Conservation (phyloP, 2,888 invertebrate genomes). For the Branchellion lobata region DNA sequence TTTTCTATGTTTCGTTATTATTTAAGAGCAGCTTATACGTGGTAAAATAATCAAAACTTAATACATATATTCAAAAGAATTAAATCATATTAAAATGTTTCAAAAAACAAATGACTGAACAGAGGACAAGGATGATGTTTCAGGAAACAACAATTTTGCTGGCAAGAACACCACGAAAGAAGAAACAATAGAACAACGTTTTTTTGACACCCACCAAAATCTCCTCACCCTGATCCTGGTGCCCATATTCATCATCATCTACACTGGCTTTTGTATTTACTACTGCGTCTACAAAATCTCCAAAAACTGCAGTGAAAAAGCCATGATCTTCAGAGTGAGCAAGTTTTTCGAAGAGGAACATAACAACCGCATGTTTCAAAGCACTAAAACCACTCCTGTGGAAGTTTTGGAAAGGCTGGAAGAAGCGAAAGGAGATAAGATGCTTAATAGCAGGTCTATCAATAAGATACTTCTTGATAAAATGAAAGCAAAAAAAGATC, state of each 20-base stretch:
- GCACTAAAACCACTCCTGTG: background rate
- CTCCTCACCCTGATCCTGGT: conserved; percentile 9
- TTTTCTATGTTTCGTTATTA: too few relatives aligned
- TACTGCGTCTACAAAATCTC: conserved; percentile 29
- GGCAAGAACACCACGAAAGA: background rate
- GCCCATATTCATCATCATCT: conserved; percentile 9
- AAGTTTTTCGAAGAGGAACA: background rate
- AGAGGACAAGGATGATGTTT: background rate
- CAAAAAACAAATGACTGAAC: too few relatives aligned
- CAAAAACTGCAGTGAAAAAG: conserved; percentile 31
- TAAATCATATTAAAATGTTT: too few relatives aligned
- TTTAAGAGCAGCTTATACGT: too few relatives aligned
- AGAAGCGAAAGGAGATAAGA: background rate
- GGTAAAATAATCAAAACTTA: too few relatives aligned
- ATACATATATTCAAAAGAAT: too few relatives aligned
- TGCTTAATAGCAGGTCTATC: background rate
- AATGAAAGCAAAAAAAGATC: conserved; percentile 11
- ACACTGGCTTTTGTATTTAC: conserved; percentile 27
- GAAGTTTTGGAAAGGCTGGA: background rate
- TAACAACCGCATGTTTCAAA: background rate
- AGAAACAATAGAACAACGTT: background rate
- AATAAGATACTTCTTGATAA: conserved; percentile 33
- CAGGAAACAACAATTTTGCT: background rate
- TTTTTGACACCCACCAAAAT: background rate
- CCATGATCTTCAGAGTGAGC: background rate